Base-by-base conservation (phyloP, 2,888 invertebrate species). In the Chrysopilus asiliformis region DNA sequence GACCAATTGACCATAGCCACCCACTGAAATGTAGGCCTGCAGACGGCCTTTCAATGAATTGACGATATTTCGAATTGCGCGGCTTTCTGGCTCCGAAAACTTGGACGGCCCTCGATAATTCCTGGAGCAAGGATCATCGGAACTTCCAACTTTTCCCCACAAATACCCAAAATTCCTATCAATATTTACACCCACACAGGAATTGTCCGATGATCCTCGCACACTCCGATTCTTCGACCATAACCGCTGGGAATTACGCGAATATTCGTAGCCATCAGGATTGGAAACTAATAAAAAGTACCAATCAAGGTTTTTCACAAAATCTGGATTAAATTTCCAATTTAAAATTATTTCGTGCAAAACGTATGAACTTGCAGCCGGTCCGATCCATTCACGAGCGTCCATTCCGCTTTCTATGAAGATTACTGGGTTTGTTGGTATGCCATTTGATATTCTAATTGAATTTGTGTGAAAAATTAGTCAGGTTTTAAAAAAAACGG, bases 261-360 rank as follows among this genome's bases (percentile, higher is more conserved):
- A 78, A 58, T 82, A 84, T 51, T 81, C 83, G 57, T 91, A 91
- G 2, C 90, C 87, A 55, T 91, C 84, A 1, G 86, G 86, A 57
- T 85, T 85, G 34, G 76, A 56, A 6, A 84, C 68, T 3, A 85
- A 81, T 9, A 81, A 59, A 40, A 85, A 69, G 53, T 79, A 82
- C 74, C 87, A 89, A 53, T 90, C 87, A 36, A 86, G 74, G 51
- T 79, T 79, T 49, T 75, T 80, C 49, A 90, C 74, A 18, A 65
- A 66, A 0, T 68, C 63, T 0, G 78, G 68, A 41, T 68, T 68
- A 1, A 64, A 56, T 15, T 79, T 70, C 56, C 74, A 79, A 42
- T 74, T 73, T 48, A 74, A 71, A 1, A 75, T 74, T 14, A 86
- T 60, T 41, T 74, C 68, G 47, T 83, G 73, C 8, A 84, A 76